Evolutionary conservation across 2,888 invertebrate species (phyloP), one percentile per base, ranked within the genome.

Genomic region (Drosophila crucigera): DNA sequence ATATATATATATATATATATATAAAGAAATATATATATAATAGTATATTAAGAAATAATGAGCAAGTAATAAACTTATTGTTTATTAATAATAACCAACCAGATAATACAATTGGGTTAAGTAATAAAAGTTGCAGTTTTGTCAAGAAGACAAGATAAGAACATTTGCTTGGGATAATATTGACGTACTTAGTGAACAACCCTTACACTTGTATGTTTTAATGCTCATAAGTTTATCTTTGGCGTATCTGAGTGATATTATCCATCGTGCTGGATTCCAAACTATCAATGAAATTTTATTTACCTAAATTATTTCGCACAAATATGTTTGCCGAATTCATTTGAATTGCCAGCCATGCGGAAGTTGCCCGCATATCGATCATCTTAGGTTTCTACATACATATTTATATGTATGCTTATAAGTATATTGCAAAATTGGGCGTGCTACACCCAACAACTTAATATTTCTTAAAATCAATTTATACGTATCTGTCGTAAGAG

Each of bases 251-350:
- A 43, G 31, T 52, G 50, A 41, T 55, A 30, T 35, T 49, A 61
- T 30, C 49, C 59, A 68, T 55, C 39, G 56, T 49, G 49, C 35
- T 39, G 37, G 41, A 58, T 60, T 30, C 7, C 39, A 39, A 58
- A 53, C 41, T 67, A 69, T 73, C 66, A 84, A 87, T 84, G 76
- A 78, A 68, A 58, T 52, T 49, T 43, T 87, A 58, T 87, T 83
- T 87, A 63, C 84, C 39, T 30, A 60, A 76, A 69, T 37, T 74
- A 81, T 83, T 86, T 83, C 83, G 68, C 83, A 83, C 81, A 83
- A 69, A 68, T 52, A 41, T 87, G 60, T 83, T 83, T 87, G 72
- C 80, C 39, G 54, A 87, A 74, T 55, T 73, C 65, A 84, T 83
- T 82, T 80, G 68, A 64, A 58, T 35, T 64, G 61, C 62, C 60